A percentile compares a stretch with the other conserved stretches of the same genome.
These are phyloP conservation scores for Magallana angulata DNA, from an alignment of 1,140 invertebrate species.

Conservation along the genomic window DNA sequence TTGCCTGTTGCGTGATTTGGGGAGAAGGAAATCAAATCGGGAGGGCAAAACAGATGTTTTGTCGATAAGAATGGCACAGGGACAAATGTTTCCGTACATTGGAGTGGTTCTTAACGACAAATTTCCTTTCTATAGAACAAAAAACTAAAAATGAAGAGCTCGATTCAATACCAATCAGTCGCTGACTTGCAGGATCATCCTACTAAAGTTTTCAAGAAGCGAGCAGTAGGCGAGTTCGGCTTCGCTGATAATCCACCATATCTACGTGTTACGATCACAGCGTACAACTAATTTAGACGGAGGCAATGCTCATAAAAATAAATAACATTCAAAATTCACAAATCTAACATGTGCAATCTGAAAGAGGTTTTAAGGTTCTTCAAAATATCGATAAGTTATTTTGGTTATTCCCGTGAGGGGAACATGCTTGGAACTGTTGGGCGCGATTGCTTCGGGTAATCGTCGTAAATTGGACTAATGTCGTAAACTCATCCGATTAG, in stretches of 20 bases:
- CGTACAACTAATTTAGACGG: background rate
- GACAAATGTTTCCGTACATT: conserved; percentile 3
- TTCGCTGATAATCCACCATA: background rate
- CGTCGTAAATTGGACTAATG: background rate
- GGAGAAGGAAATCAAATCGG: conserved; percentile 22
- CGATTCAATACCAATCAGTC: background rate
- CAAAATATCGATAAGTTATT: background rate
- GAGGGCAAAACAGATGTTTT: conserved; percentile 22
- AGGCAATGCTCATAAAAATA: background rate
- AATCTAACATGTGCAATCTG: background rate
- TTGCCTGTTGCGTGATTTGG: conserved; percentile 14
- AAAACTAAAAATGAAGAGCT: background rate
- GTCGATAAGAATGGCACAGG: conserved; percentile 14
- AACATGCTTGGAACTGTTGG: background rate
- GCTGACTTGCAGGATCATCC: background rate
- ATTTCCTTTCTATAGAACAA: conserved; percentile 17
- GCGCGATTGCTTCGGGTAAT: background rate
- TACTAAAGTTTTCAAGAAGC: background rate
- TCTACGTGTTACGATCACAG: background rate
- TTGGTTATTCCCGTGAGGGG: background rate
- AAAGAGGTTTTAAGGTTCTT: background rate
- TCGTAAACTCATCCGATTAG: too few relatives aligned
- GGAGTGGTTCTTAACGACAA: conserved; percentile 29
- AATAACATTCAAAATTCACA: background rate
- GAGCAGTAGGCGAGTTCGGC: background rate